phyloP scores from a whole-genome alignment of 2,113 vertebrate species.

The Leptosomus discolor region DNA sequence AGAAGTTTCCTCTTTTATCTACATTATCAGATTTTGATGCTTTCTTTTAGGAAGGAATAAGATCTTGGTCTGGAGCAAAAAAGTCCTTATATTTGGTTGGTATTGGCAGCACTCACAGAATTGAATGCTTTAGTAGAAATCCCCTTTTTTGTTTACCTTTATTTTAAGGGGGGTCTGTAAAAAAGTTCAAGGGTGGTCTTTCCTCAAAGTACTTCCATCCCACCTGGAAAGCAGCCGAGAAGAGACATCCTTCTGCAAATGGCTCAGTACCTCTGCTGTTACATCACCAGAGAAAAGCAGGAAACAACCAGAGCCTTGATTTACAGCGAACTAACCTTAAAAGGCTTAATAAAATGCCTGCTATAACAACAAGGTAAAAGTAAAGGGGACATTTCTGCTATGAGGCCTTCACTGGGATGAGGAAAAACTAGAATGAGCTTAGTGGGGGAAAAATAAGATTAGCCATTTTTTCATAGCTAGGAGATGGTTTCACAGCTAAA shows the following conservation, averaged over 20 bases:
- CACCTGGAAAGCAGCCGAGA: constrained; percentile 17
- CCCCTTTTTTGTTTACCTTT: not conserved
- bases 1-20: constrained; percentile 75
- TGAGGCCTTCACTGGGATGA: not conserved
- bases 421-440: constrained; percentile 2
- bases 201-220: not conserved
- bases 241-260: not conserved
- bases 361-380: not conserved
- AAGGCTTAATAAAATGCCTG: constrained; percentile 20
- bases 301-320: not conserved
- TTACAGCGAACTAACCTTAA: not conserved
- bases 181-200: constrained; percentile 4
- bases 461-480: constrained; percentile 18
- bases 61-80: constrained; percentile 44
- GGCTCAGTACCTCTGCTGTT: not conserved
- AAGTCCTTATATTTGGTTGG: not conserved
- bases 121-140: not conserved
- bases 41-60: constrained; percentile 63
- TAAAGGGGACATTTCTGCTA: not conserved
- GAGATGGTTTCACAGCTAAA: constrained; percentile 32
- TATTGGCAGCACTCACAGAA: not conserved
- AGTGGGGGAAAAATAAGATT: constrained; percentile 41
- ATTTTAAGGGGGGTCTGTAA: not conserved
- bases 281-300: not conserved
- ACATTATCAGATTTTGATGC: constrained; percentile 64